Evolutionary conservation across 2,888 invertebrate genomes (phyloP), one percentile per base, ranked within the genome.

Genomic region (Bombyx huttoni): DNA sequence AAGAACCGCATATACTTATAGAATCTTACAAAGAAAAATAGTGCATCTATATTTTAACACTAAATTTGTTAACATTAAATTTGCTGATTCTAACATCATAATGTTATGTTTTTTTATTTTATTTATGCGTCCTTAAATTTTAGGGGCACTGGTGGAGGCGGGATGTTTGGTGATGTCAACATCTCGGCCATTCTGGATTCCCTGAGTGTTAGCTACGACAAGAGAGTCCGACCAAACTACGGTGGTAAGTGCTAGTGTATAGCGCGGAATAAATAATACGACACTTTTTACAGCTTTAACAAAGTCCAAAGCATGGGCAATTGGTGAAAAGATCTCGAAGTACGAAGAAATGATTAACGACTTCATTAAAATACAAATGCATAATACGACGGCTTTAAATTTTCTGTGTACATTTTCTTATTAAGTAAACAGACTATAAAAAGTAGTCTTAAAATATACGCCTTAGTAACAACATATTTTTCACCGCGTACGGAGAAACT

Each of bases 141-240:
- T 89, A 73, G 87, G 79, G 92, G 92, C 65, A 86, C 90, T 64
- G 91, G 91, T 57, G 92, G 93, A 63, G 93, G 93, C 60, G 95
- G 94, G 78, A 95, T 94, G 94, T 91, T 94, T 81, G 95, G 94
- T 68, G 96, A 96, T 82, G 96, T 96, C 78, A 96, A 97, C 91
- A 96, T 97, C 89, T 96, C 97, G 71, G 95, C 95, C 79, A 97
- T 97, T 82, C 91, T 97, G 89, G 96, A 97, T 90, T 96, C 96
- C 67, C 94, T 97, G 89, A 96, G 96, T 88, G 94, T 95, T 84
- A 97, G 96, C 90, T 98, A 98, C 90, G 98, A 98, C 91, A 98
- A 98, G 92, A 93, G 98, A 92, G 96, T 98, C 91, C 94, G 98
- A 90, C 98, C 98, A 79, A 97, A 97, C 90, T 98, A 98, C 90